Percentiles rank a stretch among this genome's conserved stretches.
Conservation (phyloP, 2,888 invertebrate species). For the Nowickia ferox region DNA sequence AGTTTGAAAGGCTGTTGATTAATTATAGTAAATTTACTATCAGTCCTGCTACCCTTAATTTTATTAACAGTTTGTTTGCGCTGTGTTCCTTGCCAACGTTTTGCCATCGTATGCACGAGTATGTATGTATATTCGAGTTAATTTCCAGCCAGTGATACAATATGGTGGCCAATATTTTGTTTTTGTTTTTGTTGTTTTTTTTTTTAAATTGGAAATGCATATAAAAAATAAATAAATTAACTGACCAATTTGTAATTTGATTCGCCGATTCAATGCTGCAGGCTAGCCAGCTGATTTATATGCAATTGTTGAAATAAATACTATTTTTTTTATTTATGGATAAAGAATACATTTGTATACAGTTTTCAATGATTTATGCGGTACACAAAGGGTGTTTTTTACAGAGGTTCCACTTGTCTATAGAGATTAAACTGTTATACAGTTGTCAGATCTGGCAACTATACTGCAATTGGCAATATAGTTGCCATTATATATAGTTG, state of each 20-base stretch:
- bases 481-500: too few species aligned
- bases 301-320: constrained; percentile 32
- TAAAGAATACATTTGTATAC: too few species aligned
- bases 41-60: constrained; percentile 72
- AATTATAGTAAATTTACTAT: constrained; percentile 72
- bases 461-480: too few species aligned
- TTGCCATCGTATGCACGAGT: constrained; percentile 3
- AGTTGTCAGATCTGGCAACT: too few species aligned
- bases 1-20: constrained; percentile 73
- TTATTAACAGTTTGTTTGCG: constrained; percentile 55
- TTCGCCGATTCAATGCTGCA: constrained; percentile 63
- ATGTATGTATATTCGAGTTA: neutral
- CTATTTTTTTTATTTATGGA: too few species aligned
- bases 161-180: constrained; percentile 38
- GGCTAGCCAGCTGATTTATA: constrained; percentile 68
- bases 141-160: neutral
- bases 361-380: too few species aligned
- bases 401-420: too few species aligned
- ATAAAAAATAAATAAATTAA: constrained; percentile 17
- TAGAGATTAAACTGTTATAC: too few species aligned
- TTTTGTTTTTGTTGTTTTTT: constrained; percentile 16
- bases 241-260: constrained; percentile 43
- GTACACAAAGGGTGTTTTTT: too few species aligned
- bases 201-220: neutral
- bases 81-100: constrained; percentile 19